Evolutionary conservation across 2,888 invertebrate species (phyloP), one percentile per base, ranked within the genome.

Genomic region (Tuberolachnus salignus): DNA sequence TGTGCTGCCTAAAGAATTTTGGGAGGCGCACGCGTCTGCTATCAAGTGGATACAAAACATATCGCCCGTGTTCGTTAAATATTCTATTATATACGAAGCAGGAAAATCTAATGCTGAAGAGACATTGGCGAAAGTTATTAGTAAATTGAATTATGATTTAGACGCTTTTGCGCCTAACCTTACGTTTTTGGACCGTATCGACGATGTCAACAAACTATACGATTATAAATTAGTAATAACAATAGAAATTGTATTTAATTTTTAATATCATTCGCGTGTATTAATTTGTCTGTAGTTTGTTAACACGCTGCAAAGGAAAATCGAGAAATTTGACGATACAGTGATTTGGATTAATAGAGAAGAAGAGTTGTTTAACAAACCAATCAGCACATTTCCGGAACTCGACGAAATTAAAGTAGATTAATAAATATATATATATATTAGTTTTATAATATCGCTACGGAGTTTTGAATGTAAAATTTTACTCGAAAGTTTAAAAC

Each of bases 261-360:
- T 53, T 53, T 53, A 53, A 4, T 10, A 53, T 53, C 9, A 13
- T 1, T 10, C 21, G 9, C 3, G 19, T 21, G 9, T 21, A 21
- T 55, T 55, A 10, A 55, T 55, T 55, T 55, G 1, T 57, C 83
- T 92, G 51, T 90, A 92, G 84, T 90, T 92, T 83, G 88, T 95
- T 82, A 89, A 92, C 75, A 90, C 90, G 82, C 90, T 94, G 64
- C 90, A 92, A 80, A 91, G 92, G 83, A 89, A 92, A 81, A 86
- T 97, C 67, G 89, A 90, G 81, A 90, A 90, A 23, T 92, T 94
- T 83, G 91, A 93, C 83, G 90, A 91, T 82, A 89, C 92, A 82
- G 92, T 94, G 21, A 85, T 87, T 8, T 95, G 94, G 94, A 95
- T 97, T 71, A 95, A 97, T 86, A 90, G 91, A 83, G 97, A 97